Evolutionary conservation across 2,797 vertebrate species (phyloP).

Genomic region (Numenius phaeopus): DNA sequence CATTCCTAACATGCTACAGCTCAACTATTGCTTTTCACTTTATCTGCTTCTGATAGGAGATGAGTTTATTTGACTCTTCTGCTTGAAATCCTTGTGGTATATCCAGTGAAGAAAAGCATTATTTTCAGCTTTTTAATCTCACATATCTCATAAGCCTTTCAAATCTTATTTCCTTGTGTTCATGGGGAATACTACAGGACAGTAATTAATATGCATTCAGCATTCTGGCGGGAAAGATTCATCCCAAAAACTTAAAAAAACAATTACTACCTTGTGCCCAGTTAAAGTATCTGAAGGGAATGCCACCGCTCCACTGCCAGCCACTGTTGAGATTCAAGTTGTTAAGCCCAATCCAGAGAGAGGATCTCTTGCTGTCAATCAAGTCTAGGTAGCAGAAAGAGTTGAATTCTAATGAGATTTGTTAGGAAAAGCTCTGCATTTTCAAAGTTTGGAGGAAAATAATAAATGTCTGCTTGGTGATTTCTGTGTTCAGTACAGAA

Average conservation of each 20-base stretch:
- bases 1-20: background rate
- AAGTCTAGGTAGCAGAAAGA: slow-evolving; percentile 79
- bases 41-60: background rate
- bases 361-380: slow-evolving; percentile 74
- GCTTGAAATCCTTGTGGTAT: background rate
- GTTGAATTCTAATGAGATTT: background rate
- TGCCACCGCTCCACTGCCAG: slow-evolving; percentile 91
- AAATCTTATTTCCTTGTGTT: background rate
- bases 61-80: background rate
- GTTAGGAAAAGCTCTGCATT: background rate
- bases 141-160: background rate
- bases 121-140: background rate
- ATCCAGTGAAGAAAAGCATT: background rate
- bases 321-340: slow-evolving; percentile 87
- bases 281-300: slow-evolving; percentile 92
- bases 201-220: background rate
- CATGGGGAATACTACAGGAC: background rate
- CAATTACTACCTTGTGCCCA: slow-evolving; percentile 87
- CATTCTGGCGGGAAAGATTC: background rate
- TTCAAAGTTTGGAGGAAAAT: background rate
- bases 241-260: background rate
- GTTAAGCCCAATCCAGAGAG: slow-evolving; percentile 93
- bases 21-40: background rate
- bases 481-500: background rate
- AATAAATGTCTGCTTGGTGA: background rate